phyloP scores from a whole-genome alignment of 2,797 vertebrate species.

The Galaxias olidus region DNA sequence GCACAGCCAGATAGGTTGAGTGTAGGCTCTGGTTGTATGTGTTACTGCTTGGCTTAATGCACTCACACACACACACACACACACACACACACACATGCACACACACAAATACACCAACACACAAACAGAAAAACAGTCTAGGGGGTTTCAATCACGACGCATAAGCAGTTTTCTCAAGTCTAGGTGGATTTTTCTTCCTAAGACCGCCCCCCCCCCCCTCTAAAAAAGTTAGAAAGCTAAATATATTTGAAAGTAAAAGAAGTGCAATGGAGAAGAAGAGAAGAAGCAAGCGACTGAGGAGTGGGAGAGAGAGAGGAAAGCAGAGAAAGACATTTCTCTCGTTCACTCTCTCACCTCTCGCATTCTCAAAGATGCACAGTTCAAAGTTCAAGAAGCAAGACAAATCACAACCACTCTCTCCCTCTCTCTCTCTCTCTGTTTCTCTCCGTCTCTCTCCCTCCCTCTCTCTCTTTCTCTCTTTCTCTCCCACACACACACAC shows the following conservation, averaged over 20 bases:
- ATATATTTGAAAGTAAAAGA: conserved; percentile 48
- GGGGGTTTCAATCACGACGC: too few species aligned
- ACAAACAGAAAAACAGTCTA: too few species aligned
- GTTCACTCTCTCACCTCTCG: conserved; percentile 11
- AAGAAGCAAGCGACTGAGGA: conserved; percentile 47
- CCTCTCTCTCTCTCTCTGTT: conserved; percentile 4
- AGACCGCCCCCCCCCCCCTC: too few species aligned
- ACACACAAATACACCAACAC: neutral
- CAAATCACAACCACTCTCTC: too few species aligned
- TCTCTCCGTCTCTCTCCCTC: conserved; percentile 11
- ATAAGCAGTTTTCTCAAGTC: too few species aligned
- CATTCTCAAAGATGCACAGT: too few species aligned
- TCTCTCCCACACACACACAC: conserved; percentile 8
- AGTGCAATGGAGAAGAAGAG: conserved; percentile 63
- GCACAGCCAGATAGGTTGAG: too few species aligned
- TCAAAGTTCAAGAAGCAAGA: too few species aligned
- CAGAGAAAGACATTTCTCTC: conserved; percentile 30
- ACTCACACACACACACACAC: too few species aligned
- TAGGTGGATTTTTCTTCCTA: neutral
- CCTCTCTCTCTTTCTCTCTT: conserved; percentile 13
- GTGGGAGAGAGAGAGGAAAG: conserved; percentile 35
- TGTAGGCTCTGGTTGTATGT: too few species aligned
- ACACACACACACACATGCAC: too few species aligned
- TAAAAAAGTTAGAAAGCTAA: conserved; percentile 36
- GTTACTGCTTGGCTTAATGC: too few species aligned